Percentiles rank a stretch among this genome's conserved stretches.
These are phyloP conservation scores for Drosophila ironensis DNA, from an alignment of 1,140 invertebrate genomes.

Conservation along the genomic window DNA sequence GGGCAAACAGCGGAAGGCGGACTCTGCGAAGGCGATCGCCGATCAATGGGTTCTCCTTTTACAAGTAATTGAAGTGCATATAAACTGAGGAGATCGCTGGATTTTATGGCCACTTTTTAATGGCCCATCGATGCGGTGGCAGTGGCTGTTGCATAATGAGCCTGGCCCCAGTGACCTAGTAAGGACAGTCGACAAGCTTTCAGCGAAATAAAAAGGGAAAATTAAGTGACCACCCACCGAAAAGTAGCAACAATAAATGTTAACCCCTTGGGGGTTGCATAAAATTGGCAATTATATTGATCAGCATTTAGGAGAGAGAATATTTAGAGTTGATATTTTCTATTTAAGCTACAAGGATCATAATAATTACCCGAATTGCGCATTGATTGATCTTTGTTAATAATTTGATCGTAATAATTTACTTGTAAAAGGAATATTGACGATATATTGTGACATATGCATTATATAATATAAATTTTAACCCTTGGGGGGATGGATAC, in stretches of 20 bases:
- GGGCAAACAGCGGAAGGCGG: slow-evolving; percentile 35
- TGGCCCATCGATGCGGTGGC: slow-evolving; percentile 19
- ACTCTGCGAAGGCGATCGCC: slow-evolving; percentile 45
- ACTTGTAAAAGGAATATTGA: no score
- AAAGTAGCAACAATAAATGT: slow-evolving; percentile 55
- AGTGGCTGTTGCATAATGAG: slow-evolving; percentile 61
- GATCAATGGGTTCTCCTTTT: background rate
- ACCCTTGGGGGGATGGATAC: no score
- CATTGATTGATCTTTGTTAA: no score
- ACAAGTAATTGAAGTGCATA: slow-evolving; percentile 48
- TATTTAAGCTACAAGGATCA: no score
- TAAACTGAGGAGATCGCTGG: slow-evolving; percentile 19
- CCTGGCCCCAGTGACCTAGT: slow-evolving; percentile 55
- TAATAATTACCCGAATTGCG: no score
- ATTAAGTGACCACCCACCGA: slow-evolving; percentile 58
- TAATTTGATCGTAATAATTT: no score
- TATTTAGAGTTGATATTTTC: no score
- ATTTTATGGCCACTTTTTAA: slow-evolving; percentile 33
- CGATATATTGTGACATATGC: no score
- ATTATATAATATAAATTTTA: no score
- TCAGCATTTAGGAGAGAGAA: no score
- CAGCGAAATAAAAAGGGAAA: slow-evolving; percentile 48
- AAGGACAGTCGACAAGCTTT: slow-evolving; percentile 32
- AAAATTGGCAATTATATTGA: background rate
- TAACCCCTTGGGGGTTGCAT: background rate